Percentiles rank a stretch among this genome's conserved stretches.
These are phyloP conservation scores for Scophthalmus maximus DNA, from an alignment of 2,113 vertebrate species.

Conservation along the genomic window DNA sequence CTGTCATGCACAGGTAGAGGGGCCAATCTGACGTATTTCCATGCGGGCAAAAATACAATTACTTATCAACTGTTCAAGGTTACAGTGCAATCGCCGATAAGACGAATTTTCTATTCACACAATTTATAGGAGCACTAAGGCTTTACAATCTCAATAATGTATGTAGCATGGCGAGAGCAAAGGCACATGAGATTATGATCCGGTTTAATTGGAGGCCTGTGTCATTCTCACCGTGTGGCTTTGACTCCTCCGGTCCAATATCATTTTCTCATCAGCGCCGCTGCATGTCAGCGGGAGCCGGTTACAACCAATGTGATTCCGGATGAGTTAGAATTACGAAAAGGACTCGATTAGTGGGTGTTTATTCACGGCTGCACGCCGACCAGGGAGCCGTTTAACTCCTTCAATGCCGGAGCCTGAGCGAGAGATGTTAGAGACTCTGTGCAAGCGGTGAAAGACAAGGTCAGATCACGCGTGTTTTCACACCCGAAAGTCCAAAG, in stretches of 20 bases:
- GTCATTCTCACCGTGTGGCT: slow-evolving; percentile 54
- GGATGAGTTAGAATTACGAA: slow-evolving; percentile 64
- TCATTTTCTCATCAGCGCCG: slow-evolving; percentile 67
- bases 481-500: too few species aligned
- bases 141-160: slow-evolving; percentile 67
- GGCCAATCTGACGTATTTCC: slow-evolving; percentile 35
- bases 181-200: slow-evolving; percentile 62
- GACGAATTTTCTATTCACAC: slow-evolving; percentile 41
- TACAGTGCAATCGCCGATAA: slow-evolving; percentile 50
- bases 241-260: slow-evolving; percentile 67
- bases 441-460: slow-evolving; percentile 28
- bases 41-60: slow-evolving; percentile 37
- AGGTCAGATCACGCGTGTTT: slow-evolving; percentile 23
- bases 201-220: slow-evolving; percentile 67
- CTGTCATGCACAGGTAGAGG: slow-evolving; percentile 2
- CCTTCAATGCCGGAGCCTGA: slow-evolving; percentile 37
- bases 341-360: slow-evolving; percentile 67
- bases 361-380: slow-evolving; percentile 69
- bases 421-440: slow-evolving; percentile 34
- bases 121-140: slow-evolving; percentile 44
- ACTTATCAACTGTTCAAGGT: slow-evolving; percentile 56
- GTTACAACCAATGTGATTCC: slow-evolving; percentile 49
- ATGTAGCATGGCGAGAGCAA: slow-evolving; percentile 57
- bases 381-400: slow-evolving; percentile 61
- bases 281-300: slow-evolving; percentile 43